These are phyloP conservation scores for Rhinoptilus africanus DNA, from an alignment of 2,113 vertebrate genomes.

Conservation along the genomic window DNA sequence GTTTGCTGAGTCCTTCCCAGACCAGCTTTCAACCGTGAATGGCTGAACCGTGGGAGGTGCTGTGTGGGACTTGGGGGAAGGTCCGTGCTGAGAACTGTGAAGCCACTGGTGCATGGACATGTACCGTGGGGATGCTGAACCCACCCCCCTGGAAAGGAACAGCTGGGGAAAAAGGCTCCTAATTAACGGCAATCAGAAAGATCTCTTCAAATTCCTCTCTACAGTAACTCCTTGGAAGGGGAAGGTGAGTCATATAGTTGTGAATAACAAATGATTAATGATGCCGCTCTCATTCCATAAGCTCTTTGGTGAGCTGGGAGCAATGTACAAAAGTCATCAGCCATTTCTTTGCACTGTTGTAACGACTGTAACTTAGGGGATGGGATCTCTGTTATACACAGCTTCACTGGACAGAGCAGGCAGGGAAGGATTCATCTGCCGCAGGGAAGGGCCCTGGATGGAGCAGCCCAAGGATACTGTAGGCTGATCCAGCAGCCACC, in stretches of 20 bases:
- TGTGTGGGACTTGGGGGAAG: background rate
- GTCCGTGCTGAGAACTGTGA: background rate
- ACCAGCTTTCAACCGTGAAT: background rate
- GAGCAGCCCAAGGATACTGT: background rate
- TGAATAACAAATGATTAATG: fast-evolving
- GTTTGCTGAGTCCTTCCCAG: background rate
- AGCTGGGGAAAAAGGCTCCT: background rate
- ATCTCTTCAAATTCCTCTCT: background rate
- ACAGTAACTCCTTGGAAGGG: background rate
- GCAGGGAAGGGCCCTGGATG: fast-evolving
- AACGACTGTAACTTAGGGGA: background rate
- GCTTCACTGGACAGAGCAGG: background rate
- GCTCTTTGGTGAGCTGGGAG: background rate
- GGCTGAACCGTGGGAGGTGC: background rate
- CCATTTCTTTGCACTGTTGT: background rate
- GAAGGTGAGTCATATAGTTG: background rate
- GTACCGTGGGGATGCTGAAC: background rate
- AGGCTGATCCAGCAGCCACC: background rate
- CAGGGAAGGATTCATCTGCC: background rate
- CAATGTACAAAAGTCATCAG: background rate
- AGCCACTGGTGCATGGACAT: too few species aligned
- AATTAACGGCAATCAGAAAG: background rate
- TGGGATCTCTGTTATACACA: background rate
- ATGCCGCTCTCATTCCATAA: background rate
- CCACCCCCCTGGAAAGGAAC: background rate